Evolutionary conservation across 2,888 invertebrate species (phyloP), one percentile per base, ranked within the genome.

Genomic region (Cactoblastis cactorum): DNA sequence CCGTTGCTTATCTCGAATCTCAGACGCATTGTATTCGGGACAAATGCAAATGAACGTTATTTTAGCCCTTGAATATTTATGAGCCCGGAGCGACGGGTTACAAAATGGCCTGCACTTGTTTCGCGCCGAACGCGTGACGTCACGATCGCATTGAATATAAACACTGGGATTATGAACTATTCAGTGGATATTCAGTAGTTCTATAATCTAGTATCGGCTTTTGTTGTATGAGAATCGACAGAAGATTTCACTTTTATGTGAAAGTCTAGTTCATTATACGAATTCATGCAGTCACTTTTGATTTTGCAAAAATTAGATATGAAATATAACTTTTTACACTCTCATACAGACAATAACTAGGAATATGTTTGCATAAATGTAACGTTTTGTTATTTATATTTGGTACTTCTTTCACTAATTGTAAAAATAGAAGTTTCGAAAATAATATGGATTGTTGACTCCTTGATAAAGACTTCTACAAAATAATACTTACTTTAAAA

Each of bases 71-170:
- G 45, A 53, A 52, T 63, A 52, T 61, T 63, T 63, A 56, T 61
- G 65, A 58, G 65, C 74, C 71, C 60, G 61, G 59, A 72, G 77
- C 74, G 70, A 72, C 74, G 74, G 75, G 78, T 80, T 77, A 74
- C 69, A 67, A 69, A 70, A 63, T 69, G 71, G 64, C 65, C 69
- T 57, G 67, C 72, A 69, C 74, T 73, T 76, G 74, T 69, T 66
- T 43, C 68, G 59, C 58, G 68, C 65, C 63, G 63, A 51, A 63
- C 66, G 64, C 79, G 80, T 80, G 79, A 71, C 72, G 77, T 80
- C 80, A 82, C 80, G 80, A 80, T 58, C 63, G 59, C 61, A 62
- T 55, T 34, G 62, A 69, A 46, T 46, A 34, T 47, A 47, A 22
- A 47, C 15, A 35, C 46, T 1, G 15, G n/a, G 28, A 28, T 43